These are phyloP conservation scores for Athalia rosae DNA, from an alignment of 2,888 invertebrate species.

Conservation along the genomic window DNA sequence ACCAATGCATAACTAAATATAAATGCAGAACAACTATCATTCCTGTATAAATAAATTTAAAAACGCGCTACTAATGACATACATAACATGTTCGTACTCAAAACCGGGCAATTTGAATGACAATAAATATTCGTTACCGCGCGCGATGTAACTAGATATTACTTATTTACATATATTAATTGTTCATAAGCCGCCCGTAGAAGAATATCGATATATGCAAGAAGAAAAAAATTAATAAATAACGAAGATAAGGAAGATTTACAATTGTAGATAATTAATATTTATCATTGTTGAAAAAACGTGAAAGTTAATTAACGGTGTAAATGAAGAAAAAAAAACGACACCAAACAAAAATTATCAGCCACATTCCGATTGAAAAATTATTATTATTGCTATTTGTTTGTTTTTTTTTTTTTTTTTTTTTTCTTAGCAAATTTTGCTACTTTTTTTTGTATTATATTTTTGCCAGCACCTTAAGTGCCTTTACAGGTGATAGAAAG, in stretches of 20 bases:
- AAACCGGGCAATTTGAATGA: slow-evolving; percentile 7
- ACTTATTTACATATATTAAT: slow-evolving; percentile 22
- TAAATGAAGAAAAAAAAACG: no score
- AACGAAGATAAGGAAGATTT: slow-evolving; percentile 14
- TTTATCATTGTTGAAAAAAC: slow-evolving; percentile 18
- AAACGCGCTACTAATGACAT: neutral
- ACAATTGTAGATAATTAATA: slow-evolving; percentile 21
- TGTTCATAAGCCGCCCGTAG: neutral
- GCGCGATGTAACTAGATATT: slow-evolving; percentile 18
- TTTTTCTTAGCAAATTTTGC: slow-evolving; percentile 21
- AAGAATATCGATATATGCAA: slow-evolving; percentile 26
- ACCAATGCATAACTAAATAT: neutral
- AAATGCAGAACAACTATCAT: slow-evolving; percentile 14
- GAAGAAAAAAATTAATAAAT: neutral
- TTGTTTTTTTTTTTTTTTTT: slow-evolving; percentile 6
- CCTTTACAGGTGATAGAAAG: slow-evolving; percentile 47
- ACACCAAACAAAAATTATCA: neutral
- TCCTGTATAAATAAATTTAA: slow-evolving; percentile 3
- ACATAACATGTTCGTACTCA: neutral
- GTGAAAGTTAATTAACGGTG: no score
- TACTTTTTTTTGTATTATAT: slow-evolving; percentile 20
- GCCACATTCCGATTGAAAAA: slow-evolving; percentile 29
- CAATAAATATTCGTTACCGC: slow-evolving; percentile 20
- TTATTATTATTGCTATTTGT: neutral
- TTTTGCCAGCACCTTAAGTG: slow-evolving; percentile 42